A percentile compares a stretch with the other conserved stretches of the same genome.
Evolutionary conservation across 1,140 invertebrate species (phyloP).

Genomic region (Gryon sp.): DNA sequence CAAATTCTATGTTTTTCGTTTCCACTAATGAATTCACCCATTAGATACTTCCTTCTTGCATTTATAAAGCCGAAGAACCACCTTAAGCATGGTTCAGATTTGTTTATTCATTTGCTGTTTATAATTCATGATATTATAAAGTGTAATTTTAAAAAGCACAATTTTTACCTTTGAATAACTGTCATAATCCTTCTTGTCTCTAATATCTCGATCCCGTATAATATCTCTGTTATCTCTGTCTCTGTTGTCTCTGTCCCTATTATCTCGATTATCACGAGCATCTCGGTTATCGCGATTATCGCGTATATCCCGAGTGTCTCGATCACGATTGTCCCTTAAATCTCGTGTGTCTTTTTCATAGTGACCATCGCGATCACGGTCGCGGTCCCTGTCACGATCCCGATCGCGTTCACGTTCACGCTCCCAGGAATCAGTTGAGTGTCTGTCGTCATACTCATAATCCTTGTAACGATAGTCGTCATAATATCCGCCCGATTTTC

Average conservation of each 20-base stretch:
- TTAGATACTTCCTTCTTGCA: no score
- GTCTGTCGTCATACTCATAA: constrained; percentile 75
- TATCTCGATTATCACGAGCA: constrained; percentile 45
- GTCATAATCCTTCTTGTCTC: constrained; percentile 76
- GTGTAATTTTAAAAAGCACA: no score
- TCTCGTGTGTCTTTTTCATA: constrained; percentile 58
- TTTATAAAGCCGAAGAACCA: no score
- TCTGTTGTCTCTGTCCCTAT: constrained; percentile 1
- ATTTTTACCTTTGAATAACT: constrained; percentile 75
- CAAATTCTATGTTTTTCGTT: no score
- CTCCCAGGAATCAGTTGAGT: constrained; percentile 74
- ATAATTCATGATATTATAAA: no score
- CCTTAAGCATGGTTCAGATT: no score
- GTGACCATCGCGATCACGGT: constrained; percentile 66
- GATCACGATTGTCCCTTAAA: constrained; percentile 44
- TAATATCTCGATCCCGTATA: constrained; percentile 67
- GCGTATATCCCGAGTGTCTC: constrained; percentile 45
- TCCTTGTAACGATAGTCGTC: constrained; percentile 76
- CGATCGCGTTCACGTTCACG: constrained; percentile 59
- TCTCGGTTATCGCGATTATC: constrained; percentile 44
- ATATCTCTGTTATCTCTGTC: constrained; percentile 60
- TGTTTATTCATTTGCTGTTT: no score
- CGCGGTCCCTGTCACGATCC: constrained; percentile 70
- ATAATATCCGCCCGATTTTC: constrained; percentile 72
- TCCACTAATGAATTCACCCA: no score